Evolutionary conservation across 2,113 vertebrate genomes (phyloP), one percentile per base, ranked within the genome.

Genomic region (Anguilla japonica): DNA sequence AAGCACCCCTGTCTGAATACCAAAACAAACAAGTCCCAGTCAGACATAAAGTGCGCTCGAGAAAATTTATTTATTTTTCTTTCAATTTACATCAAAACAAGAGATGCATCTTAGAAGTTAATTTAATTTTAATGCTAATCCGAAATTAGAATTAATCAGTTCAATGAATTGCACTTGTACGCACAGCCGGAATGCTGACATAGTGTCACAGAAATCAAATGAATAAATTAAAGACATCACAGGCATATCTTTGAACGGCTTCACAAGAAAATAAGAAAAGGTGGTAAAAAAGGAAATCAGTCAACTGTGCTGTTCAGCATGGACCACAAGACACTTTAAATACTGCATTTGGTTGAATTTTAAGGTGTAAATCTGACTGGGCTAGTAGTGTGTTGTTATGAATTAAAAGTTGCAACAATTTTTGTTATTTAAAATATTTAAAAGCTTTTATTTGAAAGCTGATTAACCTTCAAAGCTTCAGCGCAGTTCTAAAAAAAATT

Each of bases 51-150:
- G n/a, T 75, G 71, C 13, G 9, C 71, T n/a, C 2, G 71, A 34
- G 34, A 34, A 34, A 34, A 34, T 34, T 34, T 34, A 34, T 34
- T 34, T 34, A 15, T 75, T 75, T 11, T 75, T 75, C 71, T 75
- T 75, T 75, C n/a, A 75, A 75, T 75, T n/a, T 75, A 75, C 71
- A 34, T 34, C 71, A 75, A 75, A 75, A 34, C 71, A 75, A 75
- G 13, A 75, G 71, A 75, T 22, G 26, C n/a, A 26, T 75, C 71
- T 34, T 75, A 13, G n/a, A 75, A 75, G 71, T 75, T n/a, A 34
- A 75, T 29, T 75, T 75, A 75, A 34, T 75, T 75, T 75, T 75
- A 29, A 75, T 75, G 71, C n/a, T 75, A 75, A 75, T 75, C 71
- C 13, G 29, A 75, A 75, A 34, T 75, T 34, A 9, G n/a, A 75